Evolutionary conservation across 2,797 vertebrate genomes (phyloP).

Genomic region (Lacerta viridis): DNA sequence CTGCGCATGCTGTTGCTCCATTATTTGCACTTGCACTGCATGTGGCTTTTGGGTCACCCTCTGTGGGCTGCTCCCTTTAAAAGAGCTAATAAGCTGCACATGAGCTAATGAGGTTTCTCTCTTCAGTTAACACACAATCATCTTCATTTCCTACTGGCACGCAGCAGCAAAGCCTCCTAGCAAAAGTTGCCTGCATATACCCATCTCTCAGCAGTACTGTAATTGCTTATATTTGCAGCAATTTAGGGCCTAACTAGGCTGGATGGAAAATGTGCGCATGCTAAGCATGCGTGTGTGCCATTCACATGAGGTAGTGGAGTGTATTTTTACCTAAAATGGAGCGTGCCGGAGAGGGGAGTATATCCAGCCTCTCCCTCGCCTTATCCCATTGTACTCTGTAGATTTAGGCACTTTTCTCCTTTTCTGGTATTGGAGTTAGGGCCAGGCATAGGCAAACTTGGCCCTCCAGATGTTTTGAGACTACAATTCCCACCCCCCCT

Average conservation of each 20-base stretch:
- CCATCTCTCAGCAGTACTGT: neutral
- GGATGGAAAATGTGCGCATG: neutral
- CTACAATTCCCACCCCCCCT: too few relatives aligned
- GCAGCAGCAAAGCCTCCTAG: neutral
- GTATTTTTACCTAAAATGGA: neutral
- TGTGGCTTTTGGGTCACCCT: constrained; percentile 8
- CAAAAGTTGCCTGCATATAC: neutral
- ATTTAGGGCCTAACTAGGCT: too few relatives aligned
- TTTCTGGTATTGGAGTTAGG: neutral
- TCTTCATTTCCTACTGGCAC: neutral
- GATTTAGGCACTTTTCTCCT: neutral
- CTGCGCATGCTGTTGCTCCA: neutral
- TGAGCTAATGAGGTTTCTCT: neutral
- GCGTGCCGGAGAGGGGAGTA: neutral
- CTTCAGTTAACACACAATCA: neutral
- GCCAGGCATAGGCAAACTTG: too few relatives aligned
- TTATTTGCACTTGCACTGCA: neutral
- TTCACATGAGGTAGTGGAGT: neutral
- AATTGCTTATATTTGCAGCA: neutral
- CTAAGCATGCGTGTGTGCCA: neutral
- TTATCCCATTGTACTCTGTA: neutral
- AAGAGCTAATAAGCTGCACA: neutral
- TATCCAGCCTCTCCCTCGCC: neutral
- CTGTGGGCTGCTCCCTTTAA: neutral
- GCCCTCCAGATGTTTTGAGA: too few relatives aligned